Evolutionary conservation across 1,140 invertebrate genomes (phyloP).

Genomic region (Argopecten irradians): DNA sequence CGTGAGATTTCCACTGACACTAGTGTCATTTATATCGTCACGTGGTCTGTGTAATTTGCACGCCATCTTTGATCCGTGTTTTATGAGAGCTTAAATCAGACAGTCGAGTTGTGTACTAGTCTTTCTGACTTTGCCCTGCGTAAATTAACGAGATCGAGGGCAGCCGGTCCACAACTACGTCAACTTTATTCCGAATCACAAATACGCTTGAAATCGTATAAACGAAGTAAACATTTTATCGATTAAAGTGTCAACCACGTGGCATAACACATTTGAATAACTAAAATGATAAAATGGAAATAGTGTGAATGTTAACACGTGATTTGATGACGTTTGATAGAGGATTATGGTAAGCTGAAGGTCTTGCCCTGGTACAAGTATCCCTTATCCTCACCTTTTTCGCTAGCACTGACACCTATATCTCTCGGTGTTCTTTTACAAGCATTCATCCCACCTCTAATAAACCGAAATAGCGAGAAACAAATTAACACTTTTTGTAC

Average conservation of each 20-base stretch:
- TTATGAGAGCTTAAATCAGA: neutral
- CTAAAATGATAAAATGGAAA: neutral
- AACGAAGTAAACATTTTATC: neutral
- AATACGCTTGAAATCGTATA: neutral
- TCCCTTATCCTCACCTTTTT: neutral
- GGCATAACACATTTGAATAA: neutral
- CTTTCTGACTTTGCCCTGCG: neutral
- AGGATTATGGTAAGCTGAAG: neutral
- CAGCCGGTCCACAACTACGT: neutral
- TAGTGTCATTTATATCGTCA: constrained; percentile 11
- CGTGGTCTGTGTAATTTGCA: constrained; percentile 1
- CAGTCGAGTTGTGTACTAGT: neutral
- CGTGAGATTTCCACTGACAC: constrained; percentile 7
- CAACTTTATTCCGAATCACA: neutral
- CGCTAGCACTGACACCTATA: neutral
- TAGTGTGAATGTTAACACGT: neutral
- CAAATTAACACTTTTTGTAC: constrained; percentile 7
- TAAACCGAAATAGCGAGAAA: constrained; percentile 22
- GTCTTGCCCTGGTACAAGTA: neutral
- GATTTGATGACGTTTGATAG: neutral
- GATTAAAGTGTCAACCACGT: neutral
- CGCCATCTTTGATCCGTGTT: constrained; percentile 7
- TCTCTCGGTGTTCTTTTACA: neutral
- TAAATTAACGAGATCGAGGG: neutral
- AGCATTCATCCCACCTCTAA: neutral